Evolutionary conservation across 2,113 vertebrate genomes (phyloP), one percentile per base, ranked within the genome.

Genomic region (Eupsittula cactorum): DNA sequence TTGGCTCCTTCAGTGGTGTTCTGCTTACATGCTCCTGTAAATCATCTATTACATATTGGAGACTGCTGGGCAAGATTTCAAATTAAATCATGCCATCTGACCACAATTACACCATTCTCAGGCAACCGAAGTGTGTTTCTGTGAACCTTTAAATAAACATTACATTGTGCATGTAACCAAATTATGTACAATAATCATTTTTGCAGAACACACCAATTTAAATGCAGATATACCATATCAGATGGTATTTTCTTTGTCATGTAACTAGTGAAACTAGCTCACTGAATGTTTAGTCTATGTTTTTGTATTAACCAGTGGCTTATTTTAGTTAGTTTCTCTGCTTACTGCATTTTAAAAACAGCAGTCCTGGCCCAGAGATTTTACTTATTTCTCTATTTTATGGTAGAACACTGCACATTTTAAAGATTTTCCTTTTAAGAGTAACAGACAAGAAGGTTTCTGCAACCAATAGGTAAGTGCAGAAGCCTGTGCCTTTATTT

Each of bases 21-120:
- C 81, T 92, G 95, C 96, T 97, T 86, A 88, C 88, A 69, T 27
- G 90, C 88, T 79, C 92, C 96, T 95, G 87, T 92, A 73, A 96
- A 91, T 83, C 90, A 96, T 70, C 96, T 96, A n/a, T 55, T 33
- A 27, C 95, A 47, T 55, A 92, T 35, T 88, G 88, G 95, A 90
- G 83, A 8, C 87, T 95, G 93, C 97, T 93, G 92, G 88, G 82
- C 94, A 65, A 33, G 41, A 42, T 37, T 81, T 96, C 92, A 77
- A 62, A 88, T 71, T 33, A 91, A 92, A 9, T 79, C 82, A 79
- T 94, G 92, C 91, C 96, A 94, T 83, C 55, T 96, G 96, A 96
- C 92, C 97, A 95, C 91, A 97, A 63, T 93, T 62, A 84, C 85
- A 93, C 49, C 91, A 70, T 69, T 95, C 92, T 71, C 82, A 80